These are phyloP conservation scores for Tetrao urogallus DNA, from an alignment of 2,113 vertebrate genomes.

Conservation along the genomic window DNA sequence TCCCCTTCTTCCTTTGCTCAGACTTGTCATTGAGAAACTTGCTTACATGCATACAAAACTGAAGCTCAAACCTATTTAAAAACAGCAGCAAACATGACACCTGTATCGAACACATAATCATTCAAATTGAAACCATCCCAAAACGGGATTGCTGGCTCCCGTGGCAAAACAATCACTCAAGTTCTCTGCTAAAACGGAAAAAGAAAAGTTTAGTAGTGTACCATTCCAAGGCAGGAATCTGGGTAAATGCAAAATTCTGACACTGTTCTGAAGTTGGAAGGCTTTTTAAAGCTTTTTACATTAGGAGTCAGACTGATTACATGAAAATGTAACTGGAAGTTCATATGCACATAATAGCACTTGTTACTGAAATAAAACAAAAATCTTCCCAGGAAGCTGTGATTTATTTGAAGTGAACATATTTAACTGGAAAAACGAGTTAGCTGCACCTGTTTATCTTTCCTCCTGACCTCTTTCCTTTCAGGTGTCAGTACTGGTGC, in stretches of 20 bases:
- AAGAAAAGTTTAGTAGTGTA: neutral
- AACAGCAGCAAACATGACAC: neutral
- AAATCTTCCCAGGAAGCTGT: neutral
- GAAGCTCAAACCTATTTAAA: neutral
- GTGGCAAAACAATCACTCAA: neutral
- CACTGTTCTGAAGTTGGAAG: neutral
- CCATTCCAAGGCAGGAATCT: neutral
- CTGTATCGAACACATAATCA: neutral
- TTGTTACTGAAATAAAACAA: neutral
- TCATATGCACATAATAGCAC: neutral
- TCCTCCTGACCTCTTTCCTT: neutral
- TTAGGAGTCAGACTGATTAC: neutral
- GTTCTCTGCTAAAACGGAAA: neutral
- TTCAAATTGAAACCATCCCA: neutral
- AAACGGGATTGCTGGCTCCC: rapidly evolving
- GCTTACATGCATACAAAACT: neutral
- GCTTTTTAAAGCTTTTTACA: neutral
- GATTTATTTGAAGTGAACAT: neutral
- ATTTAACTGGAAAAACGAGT: constrained; percentile 28
- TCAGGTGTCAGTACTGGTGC: neutral
- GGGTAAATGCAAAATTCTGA: neutral
- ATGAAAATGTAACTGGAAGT: neutral
- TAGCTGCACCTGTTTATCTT: neutral
- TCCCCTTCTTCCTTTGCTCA: neutral
- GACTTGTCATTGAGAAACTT: neutral